phyloP scores from a whole-genome alignment of 2,797 vertebrate species.

The Sebastes steindachneri region DNA sequence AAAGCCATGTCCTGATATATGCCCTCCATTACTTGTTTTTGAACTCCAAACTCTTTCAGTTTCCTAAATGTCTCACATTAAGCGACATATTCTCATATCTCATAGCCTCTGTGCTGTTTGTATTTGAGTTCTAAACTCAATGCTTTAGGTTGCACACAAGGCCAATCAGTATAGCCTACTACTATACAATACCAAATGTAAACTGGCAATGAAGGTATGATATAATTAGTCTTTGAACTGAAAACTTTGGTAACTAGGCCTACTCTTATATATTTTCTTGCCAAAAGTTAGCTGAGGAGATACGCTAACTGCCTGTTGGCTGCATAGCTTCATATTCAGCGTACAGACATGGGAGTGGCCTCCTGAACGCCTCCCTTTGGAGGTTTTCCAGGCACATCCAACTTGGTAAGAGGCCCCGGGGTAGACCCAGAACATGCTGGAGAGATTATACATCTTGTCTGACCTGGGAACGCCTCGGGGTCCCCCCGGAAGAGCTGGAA shows the following conservation, averaged over 20 bases:
- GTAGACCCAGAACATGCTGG: no score
- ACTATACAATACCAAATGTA: not conserved
- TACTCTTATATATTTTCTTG: not conserved
- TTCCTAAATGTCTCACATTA: slow-evolving; percentile 9
- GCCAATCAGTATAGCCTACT: not conserved
- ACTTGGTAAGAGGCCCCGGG: no score
- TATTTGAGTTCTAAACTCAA: not conserved
- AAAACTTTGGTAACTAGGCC: no score
- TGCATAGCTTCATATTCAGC: not conserved
- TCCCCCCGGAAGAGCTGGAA: no score
- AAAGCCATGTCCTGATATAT: slow-evolving; percentile 3
- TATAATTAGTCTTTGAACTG: not conserved
- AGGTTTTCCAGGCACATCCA: no score
- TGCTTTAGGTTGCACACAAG: not conserved
- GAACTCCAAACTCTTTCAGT: not conserved
- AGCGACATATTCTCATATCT: not conserved
- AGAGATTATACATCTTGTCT: no score
- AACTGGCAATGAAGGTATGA: not conserved
- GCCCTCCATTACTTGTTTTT: slow-evolving; percentile 3
- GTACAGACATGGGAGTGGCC: no score
- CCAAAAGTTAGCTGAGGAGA: not conserved
- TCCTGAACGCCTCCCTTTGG: no score
- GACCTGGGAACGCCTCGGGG: no score
- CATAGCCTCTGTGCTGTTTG: not conserved
- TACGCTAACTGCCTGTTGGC: no score